These are phyloP conservation scores for Leptopilina myrica DNA, from an alignment of 2,888 invertebrate genomes.

Conservation along the genomic window DNA sequence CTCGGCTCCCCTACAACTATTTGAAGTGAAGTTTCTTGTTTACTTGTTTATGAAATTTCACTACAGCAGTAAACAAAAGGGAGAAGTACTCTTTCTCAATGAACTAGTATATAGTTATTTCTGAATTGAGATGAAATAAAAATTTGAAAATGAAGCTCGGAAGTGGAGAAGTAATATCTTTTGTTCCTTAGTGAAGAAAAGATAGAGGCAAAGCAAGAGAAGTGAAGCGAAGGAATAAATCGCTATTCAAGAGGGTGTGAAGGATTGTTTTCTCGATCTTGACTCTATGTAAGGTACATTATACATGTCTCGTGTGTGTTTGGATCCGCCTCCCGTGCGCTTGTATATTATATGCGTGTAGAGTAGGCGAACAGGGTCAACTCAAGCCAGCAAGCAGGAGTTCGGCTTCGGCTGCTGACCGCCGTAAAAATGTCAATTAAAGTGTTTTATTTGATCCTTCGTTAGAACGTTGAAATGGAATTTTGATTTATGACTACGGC, in stretches of 20 bases:
- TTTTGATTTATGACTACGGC: slow-evolving; percentile 74
- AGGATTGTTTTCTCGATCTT: slow-evolving; percentile 39
- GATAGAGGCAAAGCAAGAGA: slow-evolving; percentile 34
- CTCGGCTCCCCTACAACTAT: no score
- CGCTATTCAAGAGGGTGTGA: slow-evolving; percentile 61
- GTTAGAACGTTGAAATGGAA: slow-evolving; percentile 78
- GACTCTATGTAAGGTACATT: slow-evolving; percentile 32
- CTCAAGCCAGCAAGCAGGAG: slow-evolving; percentile 65
- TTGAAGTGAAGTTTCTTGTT: no score
- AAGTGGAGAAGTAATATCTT: slow-evolving; percentile 46
- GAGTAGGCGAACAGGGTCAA: slow-evolving; percentile 63
- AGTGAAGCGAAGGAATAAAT: slow-evolving; percentile 57
- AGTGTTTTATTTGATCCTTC: slow-evolving; percentile 78
- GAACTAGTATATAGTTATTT: no score
- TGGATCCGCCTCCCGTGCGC: slow-evolving; percentile 46
- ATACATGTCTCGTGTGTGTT: slow-evolving; percentile 37
- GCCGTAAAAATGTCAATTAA: slow-evolving; percentile 77
- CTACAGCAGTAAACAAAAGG: no score
- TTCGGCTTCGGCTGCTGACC: slow-evolving; percentile 75
- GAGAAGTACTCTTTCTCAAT: no score
- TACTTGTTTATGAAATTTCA: not conserved
- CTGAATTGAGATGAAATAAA: not conserved
- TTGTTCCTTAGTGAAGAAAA: slow-evolving; percentile 31
- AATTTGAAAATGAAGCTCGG: not conserved
- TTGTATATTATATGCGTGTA: slow-evolving; percentile 53